Evolutionary conservation across 2,797 vertebrate genomes (phyloP), one percentile per base, ranked within the genome.

Genomic region (Mormyrops boulengeri): DNA sequence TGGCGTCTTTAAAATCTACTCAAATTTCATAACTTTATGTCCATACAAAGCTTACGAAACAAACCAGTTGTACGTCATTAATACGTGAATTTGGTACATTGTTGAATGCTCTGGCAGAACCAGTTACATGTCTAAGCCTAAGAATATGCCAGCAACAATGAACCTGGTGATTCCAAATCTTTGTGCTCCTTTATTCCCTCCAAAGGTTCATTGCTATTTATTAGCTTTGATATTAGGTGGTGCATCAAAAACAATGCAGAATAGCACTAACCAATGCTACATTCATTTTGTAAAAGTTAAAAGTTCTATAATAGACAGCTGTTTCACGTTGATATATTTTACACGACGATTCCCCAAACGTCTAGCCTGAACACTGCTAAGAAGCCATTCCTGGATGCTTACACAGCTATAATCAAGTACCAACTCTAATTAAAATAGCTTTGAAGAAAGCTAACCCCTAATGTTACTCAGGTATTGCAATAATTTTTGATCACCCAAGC

Each of bases 401-500:
- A 97, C 97, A 97, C 95, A 96, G 97, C 97, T 99, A 99, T 99
- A 99, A 99, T 99, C 98, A 99, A 98, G 99, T 97, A 98, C 97
- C 97, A 97, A 96, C 96, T 98, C 98, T 99, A 99, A 99, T 99
- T 99, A 99, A 99, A 99, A 97, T 97, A 96, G 97, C 97, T 97
- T 97, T 98, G 97, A 98, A 98, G 97, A 97, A 97, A 97, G 97
- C 96, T 97, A 97, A 98, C 94, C 98, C 98, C 97, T 97, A 98
- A 99, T 98, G 98, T 99, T 99, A 97, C 98, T 97, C 98, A 99
- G 98, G 99, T 99, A 99, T 99, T 98, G 99, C 98, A 99, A 98
- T 99, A 99, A 99, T 99, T 99, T 99, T 98, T 98, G 98, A 99
- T 99, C 99, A 99, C 97, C 97, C 98, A 99, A 99, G 98, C 99